Evolutionary conservation across 2,797 vertebrate genomes (phyloP).

Genomic region (Artibeus lituratus): DNA sequence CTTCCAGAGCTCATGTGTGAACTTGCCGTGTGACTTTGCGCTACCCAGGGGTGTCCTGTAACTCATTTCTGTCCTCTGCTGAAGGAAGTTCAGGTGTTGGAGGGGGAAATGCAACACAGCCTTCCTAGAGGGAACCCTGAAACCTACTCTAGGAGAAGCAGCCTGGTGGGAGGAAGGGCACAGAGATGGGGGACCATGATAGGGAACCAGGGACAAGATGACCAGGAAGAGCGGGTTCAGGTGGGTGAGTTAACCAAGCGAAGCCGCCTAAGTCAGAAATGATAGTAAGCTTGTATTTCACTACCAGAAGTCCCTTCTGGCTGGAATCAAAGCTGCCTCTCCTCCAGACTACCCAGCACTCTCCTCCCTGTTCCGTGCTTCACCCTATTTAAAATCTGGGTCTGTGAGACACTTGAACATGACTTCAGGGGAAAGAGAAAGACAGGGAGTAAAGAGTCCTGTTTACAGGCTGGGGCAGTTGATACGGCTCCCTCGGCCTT

Average conservation of each 20-base stretch:
- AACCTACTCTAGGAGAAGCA: not conserved
- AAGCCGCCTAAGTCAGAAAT: not conserved
- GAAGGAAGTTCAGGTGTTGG: not conserved
- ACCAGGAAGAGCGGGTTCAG: not conserved
- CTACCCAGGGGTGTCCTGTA: not conserved
- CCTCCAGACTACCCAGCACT: not conserved
- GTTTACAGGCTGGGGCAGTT: not conserved
- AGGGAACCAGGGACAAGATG: too few species aligned
- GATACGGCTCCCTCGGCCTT: not conserved
- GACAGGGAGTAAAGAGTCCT: not conserved
- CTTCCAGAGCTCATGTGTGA: not conserved
- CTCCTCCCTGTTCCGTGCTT: not conserved
- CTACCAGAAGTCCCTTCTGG: not conserved
- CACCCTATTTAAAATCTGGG: not conserved
- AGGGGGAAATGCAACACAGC: not conserved
- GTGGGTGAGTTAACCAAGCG: not conserved
- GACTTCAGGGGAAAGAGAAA: not conserved
- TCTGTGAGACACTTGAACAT: not conserved
- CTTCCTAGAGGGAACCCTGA: not conserved
- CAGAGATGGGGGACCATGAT: not conserved
- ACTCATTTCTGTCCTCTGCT: not conserved
- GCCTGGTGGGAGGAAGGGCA: not conserved
- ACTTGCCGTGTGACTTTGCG: not conserved
- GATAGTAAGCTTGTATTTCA: not conserved
- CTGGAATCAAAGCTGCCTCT: not conserved